Evolutionary conservation across 1,140 invertebrate genomes (phyloP).

Genomic region (Pseudachorutes palmiensis): DNA sequence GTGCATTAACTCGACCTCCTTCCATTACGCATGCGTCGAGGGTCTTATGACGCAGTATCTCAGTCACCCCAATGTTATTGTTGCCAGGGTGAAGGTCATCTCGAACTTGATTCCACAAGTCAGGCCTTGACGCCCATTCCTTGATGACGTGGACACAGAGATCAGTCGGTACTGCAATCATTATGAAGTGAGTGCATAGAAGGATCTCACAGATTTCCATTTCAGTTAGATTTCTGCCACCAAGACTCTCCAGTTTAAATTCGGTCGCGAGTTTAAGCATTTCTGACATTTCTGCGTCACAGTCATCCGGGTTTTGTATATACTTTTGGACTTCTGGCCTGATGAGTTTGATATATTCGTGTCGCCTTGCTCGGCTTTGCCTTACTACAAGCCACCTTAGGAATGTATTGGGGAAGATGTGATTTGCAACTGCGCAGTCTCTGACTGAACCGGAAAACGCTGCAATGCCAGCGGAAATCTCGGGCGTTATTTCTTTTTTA

Average conservation of each 20-base stretch:
- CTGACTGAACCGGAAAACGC: neutral
- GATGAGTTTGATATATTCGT: neutral
- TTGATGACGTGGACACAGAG: neutral
- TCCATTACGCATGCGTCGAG: neutral
- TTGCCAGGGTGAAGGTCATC: neutral
- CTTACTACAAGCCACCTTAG: too few relatives aligned
- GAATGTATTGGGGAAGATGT: neutral
- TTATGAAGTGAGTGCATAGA: neutral
- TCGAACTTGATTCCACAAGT: neutral
- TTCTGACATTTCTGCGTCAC: too few relatives aligned
- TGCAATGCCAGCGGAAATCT: neutral
- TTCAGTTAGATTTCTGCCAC: neutral
- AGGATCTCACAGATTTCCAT: neutral
- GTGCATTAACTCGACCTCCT: neutral
- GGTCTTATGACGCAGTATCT: neutral
- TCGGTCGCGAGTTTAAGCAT: neutral
- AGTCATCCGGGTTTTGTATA: too few relatives aligned
- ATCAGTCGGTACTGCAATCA: neutral
- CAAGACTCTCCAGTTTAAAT: neutral
- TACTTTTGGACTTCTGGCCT: neutral
- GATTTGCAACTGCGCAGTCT: neutral
- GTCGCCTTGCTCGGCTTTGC: neutral
- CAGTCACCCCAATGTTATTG: neutral
- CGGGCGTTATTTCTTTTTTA: neutral
- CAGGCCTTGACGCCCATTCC: neutral